Evolutionary conservation across 1,140 invertebrate species (phyloP), one percentile per base, ranked within the genome.

Genomic region (Musca domestica): DNA sequence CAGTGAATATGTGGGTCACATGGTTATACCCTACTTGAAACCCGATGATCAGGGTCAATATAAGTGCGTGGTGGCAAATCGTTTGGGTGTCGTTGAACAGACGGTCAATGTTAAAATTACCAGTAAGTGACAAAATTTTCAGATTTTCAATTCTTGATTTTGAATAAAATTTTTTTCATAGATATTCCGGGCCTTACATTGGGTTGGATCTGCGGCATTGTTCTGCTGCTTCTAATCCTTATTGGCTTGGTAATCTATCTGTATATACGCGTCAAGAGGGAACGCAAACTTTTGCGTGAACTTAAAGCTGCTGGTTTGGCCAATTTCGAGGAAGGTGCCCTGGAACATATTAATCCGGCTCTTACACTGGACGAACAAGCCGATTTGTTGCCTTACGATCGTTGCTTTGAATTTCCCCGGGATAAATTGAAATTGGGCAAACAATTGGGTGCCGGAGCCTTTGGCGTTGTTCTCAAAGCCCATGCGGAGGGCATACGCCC

Each of bases 391-490:
- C 95, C 95, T 0, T 98, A 98, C 71, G 90, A 98, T 78, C 88
- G 89, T 67, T 41, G 68, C 6, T 98, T 91, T 86, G 95, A 98
- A 82, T 95, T 97, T 81, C 93, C 94, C 0, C 83, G 90, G 17
- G 92, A 95, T 63, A 90, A 90, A 81, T 83, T 98, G 1, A 90
- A 90, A 78, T 84, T 96, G 76, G 95, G 95, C 72, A 93, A 91
- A 77, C 90, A 92, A 79, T 83, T 98, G 22, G 95, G 95, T 17
- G 90, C 92, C 46, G 95, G 95, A 52, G 95, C 94, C 4, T 98
- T 96, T 83, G 95, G 95, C 19, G 89, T 95, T 9, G 95, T 98
- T 0, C 88, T 95, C 76, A 96, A 95, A 85, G 95, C 92, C 1
- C 88, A 89, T 74, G 93, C 91, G 41, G 86, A 86, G 63, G 92